A percentile compares a stretch with the other conserved stretches of the same genome.
Conservation (phyloP, 92 coral and sea anemone genomes). For the Zoanthus solanderi region DNA sequence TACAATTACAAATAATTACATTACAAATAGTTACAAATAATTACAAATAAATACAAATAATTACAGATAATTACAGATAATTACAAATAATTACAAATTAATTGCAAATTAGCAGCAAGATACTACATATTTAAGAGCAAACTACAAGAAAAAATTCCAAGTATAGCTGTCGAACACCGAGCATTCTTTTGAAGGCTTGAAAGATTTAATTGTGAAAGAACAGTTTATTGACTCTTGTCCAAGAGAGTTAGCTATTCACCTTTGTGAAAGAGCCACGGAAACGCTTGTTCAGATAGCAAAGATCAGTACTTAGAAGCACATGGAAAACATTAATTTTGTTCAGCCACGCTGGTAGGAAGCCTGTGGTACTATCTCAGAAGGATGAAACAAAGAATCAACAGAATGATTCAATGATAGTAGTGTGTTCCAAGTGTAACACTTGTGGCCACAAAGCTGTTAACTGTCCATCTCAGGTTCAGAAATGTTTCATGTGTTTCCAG, state of each 20-base stretch:
- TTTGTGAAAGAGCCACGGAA: constrained; percentile 57
- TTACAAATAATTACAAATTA: too few species aligned
- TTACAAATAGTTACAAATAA: too few species aligned
- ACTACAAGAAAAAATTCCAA: too few species aligned
- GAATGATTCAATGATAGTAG: neutral
- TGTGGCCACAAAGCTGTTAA: constrained; percentile 36
- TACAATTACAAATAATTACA: too few species aligned
- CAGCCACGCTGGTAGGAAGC: neutral
- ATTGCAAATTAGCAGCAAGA: too few species aligned
- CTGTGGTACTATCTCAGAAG: neutral
- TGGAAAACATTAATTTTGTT: constrained; percentile 53
- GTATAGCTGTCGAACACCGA: constrained; percentile 54
- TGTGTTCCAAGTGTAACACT: constrained; percentile 9
- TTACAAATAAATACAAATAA: too few species aligned
- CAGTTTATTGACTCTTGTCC: constrained; percentile 68
- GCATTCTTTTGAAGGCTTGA: constrained; percentile 34
- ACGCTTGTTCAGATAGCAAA: constrained; percentile 52
- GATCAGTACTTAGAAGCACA: constrained; percentile 64
- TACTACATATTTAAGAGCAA: too few species aligned
- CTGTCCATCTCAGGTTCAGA: neutral
- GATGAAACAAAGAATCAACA: neutral
- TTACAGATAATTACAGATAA: too few species aligned
- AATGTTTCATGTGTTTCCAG: neutral
- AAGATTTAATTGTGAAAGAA: constrained; percentile 60
- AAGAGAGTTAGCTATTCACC: constrained; percentile 45